A percentile compares a stretch with the other conserved stretches of the same genome.
Evolutionary conservation across 92 coral and sea anemone species (phyloP).

Genomic region (Muricea muricata): DNA sequence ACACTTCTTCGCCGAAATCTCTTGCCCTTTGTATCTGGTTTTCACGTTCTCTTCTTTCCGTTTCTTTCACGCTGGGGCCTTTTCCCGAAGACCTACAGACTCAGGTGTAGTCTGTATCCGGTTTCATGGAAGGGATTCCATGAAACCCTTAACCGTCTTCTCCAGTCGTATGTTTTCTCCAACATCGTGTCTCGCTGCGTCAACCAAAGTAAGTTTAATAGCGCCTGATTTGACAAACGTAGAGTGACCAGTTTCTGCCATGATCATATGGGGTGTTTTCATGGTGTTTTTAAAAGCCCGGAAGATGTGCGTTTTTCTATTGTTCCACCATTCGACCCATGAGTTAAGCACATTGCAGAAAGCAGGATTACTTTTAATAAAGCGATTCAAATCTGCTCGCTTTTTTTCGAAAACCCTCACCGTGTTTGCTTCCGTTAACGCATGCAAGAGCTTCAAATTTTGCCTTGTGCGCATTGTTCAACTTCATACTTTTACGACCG

Average conservation of each 20-base stretch:
- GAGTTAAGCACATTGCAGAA: slow-evolving; percentile 13
- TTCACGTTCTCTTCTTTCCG: not conserved
- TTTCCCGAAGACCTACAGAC: slow-evolving; percentile 15
- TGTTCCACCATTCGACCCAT: slow-evolving; percentile 64
- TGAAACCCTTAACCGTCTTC: slow-evolving; percentile 15
- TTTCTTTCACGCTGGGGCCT: slow-evolving; percentile 36
- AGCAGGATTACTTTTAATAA: slow-evolving; percentile 36
- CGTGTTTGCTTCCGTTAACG: slow-evolving; percentile 59
- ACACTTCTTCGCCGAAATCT: slow-evolving; percentile 25
- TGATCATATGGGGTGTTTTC: slow-evolving; percentile 32
- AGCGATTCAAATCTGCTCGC: slow-evolving; percentile 52
- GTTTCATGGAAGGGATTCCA: too few species aligned
- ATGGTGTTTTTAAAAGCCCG: slow-evolving; percentile 39
- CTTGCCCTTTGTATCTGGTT: slow-evolving; percentile 1
- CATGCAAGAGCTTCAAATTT: slow-evolving; percentile 31
- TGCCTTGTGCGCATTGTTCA: not conserved
- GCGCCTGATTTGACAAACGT: slow-evolving; percentile 52
- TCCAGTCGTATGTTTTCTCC: slow-evolving; percentile 51
- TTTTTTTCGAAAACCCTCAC: slow-evolving; percentile 50
- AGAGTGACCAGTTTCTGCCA: slow-evolving; percentile 66
- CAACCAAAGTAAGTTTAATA: slow-evolving; percentile 31
- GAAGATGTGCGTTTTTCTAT: slow-evolving; percentile 56
- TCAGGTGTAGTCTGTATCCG: too few species aligned
- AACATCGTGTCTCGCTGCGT: slow-evolving; percentile 59
- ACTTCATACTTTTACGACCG: slow-evolving; percentile 39